Conservation (phyloP, 2,797 vertebrate species). For the Uromys caudimaculatus region DNA sequence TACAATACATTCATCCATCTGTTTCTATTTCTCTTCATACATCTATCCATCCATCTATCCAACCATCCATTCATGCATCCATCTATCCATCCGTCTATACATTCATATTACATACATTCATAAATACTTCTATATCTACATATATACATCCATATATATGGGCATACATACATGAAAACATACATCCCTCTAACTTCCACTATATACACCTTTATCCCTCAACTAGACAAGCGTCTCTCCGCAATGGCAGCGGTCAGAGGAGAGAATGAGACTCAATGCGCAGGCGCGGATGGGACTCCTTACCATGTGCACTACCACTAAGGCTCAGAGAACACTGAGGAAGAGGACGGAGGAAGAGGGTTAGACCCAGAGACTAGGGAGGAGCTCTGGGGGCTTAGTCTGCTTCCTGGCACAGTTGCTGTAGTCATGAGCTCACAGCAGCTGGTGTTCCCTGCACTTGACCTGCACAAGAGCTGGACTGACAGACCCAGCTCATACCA, state of each 20-base stretch:
- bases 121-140: no score
- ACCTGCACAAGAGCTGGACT: background rate
- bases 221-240: background rate
- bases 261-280: background rate
- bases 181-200: background rate
- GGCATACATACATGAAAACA: no score
- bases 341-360: background rate
- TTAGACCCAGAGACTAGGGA: background rate
- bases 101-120: background rate
- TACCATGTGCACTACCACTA: background rate
- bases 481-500: background rate
- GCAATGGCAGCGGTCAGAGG: background rate
- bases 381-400: background rate
- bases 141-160: no score
- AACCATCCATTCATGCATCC: background rate
- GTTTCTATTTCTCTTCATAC: background rate
- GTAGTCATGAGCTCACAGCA: background rate
- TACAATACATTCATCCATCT: background rate
- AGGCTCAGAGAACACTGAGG: background rate
- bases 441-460: background rate
- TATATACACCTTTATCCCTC: background rate
- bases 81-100: background rate
- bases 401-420: background rate
- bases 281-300: background rate
- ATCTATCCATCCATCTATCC: background rate